These are phyloP conservation scores for Rhizoglyphus robini DNA, from an alignment of 1,140 invertebrate species.

Conservation along the genomic window DNA sequence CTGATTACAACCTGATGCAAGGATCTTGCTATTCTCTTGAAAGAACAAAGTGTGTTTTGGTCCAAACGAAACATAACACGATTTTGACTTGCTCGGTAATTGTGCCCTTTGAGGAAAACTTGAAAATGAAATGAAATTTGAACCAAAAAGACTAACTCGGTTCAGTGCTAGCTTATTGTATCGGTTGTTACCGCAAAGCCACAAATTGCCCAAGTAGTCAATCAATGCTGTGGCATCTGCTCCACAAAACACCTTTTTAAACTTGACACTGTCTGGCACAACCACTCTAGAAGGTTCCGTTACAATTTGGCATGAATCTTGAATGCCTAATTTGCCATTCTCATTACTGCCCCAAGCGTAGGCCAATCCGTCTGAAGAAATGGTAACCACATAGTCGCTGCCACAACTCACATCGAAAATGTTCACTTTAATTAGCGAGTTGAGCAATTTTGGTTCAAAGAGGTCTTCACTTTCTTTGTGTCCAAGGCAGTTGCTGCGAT, in stretches of 20 bases:
- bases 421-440: conserved; percentile 42
- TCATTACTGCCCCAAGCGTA: conserved; percentile 54
- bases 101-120: neutral
- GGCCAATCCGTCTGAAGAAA: conserved; percentile 46
- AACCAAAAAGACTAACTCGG: neutral
- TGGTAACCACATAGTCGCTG: conserved; percentile 48
- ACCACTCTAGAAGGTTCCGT: conserved; percentile 35
- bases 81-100: neutral
- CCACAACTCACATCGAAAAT: conserved; percentile 50
- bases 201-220: conserved; percentile 46
- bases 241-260: conserved; percentile 46
- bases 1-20: conserved; percentile 5
- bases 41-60: neutral
- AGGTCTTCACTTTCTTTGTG: conserved; percentile 47
- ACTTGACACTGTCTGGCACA: conserved; percentile 38
- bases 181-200: conserved; percentile 51
- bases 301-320: conserved; percentile 40
- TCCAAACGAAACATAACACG: neutral
- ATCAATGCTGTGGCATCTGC: conserved; percentile 50
- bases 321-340: conserved; percentile 49
- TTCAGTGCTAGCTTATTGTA: conserved; percentile 54
- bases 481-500: conserved; percentile 48
- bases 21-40: neutral
- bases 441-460: conserved; percentile 48
- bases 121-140: neutral